These are phyloP conservation scores for Ichneumon xanthorius DNA, from an alignment of 2,888 invertebrate species.

Conservation along the genomic window DNA sequence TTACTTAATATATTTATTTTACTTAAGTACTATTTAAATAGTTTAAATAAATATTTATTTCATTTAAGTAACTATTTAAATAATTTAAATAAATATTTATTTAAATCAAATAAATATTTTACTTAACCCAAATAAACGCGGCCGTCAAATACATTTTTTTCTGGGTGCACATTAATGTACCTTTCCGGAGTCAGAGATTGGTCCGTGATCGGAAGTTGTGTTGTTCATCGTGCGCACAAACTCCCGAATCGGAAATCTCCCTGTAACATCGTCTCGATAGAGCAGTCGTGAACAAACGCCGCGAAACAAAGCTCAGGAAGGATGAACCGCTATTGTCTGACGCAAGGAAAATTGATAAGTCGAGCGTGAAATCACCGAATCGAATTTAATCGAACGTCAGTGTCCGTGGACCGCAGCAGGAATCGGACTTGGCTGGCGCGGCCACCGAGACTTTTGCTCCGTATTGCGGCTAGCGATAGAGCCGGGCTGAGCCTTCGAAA, in stretches of 20 bases:
- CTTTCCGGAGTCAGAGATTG: neutral
- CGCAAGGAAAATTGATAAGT: neutral
- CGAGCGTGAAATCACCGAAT: constrained; percentile 29
- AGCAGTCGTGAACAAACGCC: neutral
- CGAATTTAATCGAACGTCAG: constrained; percentile 32
- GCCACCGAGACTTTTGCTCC: constrained; percentile 6
- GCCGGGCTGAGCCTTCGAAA: constrained; percentile 26
- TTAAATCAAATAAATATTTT: no score
- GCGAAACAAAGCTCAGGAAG: neutral
- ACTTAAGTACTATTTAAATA: no score
- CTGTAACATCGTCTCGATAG: neutral
- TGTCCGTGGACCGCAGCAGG: constrained; percentile 11
- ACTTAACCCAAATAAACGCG: no score
- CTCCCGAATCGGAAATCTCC: neutral
- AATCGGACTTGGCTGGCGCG: constrained; percentile 11
- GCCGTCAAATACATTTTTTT: no score
- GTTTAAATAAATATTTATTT: no score
- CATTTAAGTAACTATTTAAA: no score
- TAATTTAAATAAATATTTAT: no score
- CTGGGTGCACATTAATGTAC: no score
- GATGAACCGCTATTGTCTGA: neutral
- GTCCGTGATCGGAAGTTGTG: neutral
- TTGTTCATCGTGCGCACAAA: neutral
- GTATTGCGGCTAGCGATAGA: constrained; percentile 19
- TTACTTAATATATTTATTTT: no score